A percentile compares a stretch with the other conserved stretches of the same genome.
Evolutionary conservation across 2,888 invertebrate genomes (phyloP).

Genomic region (Diplolepis rosae): DNA sequence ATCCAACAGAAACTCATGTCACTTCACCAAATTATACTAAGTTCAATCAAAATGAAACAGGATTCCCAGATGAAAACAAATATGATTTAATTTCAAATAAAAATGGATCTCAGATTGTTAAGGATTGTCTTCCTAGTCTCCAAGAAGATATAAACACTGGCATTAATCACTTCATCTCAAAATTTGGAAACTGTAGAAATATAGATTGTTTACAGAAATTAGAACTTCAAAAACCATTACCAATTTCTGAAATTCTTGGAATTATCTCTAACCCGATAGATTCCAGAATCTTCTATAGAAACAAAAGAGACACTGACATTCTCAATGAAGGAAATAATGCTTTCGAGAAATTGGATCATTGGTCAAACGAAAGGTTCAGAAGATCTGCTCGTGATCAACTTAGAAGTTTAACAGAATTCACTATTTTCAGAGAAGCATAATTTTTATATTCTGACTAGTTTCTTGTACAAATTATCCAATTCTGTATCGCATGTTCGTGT

Average conservation of each 20-base stretch:
- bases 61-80: no score
- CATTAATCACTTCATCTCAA: conserved; percentile 42
- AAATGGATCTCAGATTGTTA: conserved; percentile 23
- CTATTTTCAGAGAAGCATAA: conserved; percentile 23
- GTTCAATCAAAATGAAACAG: background rate
- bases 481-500: no score
- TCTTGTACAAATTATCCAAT: background rate
- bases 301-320: background rate
- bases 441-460: background rate
- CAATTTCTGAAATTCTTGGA: background rate
- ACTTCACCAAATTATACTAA: no score
- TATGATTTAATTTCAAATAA: no score
- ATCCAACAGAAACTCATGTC: background rate
- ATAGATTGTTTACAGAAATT: background rate
- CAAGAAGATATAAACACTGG: conserved; percentile 49
- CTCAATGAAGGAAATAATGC: background rate
- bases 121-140: conserved; percentile 45
- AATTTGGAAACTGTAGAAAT: conserved; percentile 31
- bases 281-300: background rate
- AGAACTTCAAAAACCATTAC: background rate
- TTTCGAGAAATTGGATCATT: conserved; percentile 9
- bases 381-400: background rate
- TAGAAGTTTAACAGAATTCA: conserved; percentile 18
- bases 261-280: background rate
- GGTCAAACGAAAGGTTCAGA: conserved; percentile 24